These are phyloP conservation scores for Acrobasis consociella DNA, from an alignment of 2,888 invertebrate species.

Conservation along the genomic window DNA sequence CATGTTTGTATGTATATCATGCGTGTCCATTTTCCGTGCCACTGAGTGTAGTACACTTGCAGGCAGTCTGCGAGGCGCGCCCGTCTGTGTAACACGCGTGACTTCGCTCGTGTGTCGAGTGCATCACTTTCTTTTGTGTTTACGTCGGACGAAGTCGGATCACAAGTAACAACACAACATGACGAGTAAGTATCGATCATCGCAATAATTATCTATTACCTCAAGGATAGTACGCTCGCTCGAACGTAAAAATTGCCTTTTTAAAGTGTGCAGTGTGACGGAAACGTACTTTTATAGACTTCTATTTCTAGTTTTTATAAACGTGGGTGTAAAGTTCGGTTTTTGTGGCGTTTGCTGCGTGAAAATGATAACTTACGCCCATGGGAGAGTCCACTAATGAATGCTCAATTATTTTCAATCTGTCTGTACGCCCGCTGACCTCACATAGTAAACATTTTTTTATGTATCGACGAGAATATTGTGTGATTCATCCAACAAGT, in stretches of 20 bases:
- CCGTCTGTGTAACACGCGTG: background rate
- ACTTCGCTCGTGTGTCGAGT: background rate
- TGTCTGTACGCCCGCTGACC: constrained; percentile 11
- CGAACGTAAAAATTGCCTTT: background rate
- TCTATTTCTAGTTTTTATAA: background rate
- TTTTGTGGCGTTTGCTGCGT: background rate
- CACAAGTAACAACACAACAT: too few relatives aligned
- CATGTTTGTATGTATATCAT: constrained; percentile 1
- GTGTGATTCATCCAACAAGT: constrained; percentile 10
- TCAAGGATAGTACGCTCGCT: background rate
- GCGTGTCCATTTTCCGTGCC: constrained; percentile 9
- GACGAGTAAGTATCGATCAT: constrained; percentile 13
- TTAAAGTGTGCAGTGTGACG: background rate
- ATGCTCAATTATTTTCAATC: constrained; percentile 14
- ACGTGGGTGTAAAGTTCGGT: background rate
- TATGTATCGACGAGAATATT: background rate
- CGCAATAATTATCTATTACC: background rate
- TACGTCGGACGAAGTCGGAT: background rate
- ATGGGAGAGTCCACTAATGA: background rate
- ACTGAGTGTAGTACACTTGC: background rate
- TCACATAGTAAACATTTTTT: constrained; percentile 11
- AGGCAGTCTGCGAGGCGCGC: constrained; percentile 6
- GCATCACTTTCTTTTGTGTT: constrained; percentile 8
- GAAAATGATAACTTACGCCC: background rate
- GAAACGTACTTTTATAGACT: background rate